These are phyloP conservation scores for Styela clava DNA, from an alignment of 23 tunicate species.

Conservation along the genomic window DNA sequence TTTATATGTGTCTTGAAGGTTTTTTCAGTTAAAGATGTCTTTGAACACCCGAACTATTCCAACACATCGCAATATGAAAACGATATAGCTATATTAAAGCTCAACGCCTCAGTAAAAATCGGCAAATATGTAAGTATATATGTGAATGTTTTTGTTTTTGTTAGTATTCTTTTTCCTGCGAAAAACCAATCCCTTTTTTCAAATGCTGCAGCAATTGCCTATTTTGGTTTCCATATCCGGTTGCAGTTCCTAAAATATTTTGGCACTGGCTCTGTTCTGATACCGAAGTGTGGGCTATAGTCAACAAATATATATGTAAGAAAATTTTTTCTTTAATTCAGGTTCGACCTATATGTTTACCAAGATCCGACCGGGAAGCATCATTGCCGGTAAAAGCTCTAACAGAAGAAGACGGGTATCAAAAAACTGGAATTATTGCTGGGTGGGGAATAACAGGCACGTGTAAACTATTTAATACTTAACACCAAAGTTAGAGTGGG, in stretches of 20 bases:
- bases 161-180: not conserved
- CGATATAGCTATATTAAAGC: slow-evolving; percentile 67
- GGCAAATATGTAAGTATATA: slow-evolving; percentile 52
- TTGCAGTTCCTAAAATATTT: no score
- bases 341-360: slow-evolving; percentile 72
- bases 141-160: no score
- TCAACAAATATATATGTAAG: no score
- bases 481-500: no score
- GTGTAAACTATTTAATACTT: not conserved
- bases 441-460: slow-evolving; percentile 66
- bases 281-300: no score
- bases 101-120: slow-evolving; percentile 37
- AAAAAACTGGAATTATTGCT: slow-evolving; percentile 41
- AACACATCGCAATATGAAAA: not conserved
- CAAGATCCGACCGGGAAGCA: slow-evolving; percentile 38
- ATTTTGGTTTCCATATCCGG: no score
- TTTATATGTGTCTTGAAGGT: slow-evolving; percentile 1
- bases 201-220: no score
- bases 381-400: slow-evolving; percentile 32
- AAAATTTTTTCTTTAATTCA: no score
- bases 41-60: not conserved
- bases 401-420: not conserved
- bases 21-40: slow-evolving; percentile 12
- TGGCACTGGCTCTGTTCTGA: no score
- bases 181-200: no score